Percentiles rank a stretch among this genome's conserved stretches.
phyloP scores from a whole-genome alignment of 2,888 invertebrate species.

The Ormyrus nitidulus region DNA sequence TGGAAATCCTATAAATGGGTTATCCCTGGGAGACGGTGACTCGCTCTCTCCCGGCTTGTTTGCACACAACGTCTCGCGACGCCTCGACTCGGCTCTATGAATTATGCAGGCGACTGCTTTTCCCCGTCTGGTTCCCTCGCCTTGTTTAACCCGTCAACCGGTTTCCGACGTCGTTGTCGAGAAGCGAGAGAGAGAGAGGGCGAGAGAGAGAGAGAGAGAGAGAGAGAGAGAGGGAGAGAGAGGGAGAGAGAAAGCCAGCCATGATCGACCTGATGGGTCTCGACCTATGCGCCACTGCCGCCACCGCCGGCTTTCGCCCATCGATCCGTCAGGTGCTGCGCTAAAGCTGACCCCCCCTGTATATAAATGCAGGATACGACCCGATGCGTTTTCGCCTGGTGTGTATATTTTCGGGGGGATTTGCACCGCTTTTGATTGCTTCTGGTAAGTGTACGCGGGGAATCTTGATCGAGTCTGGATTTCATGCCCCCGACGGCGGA shows the following conservation, averaged over 20 bases:
- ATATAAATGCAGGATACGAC: background rate
- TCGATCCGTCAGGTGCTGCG: conserved; percentile 34
- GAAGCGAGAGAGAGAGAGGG: conserved; percentile 8
- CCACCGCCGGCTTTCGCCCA: background rate
- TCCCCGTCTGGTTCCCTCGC: conserved; percentile 25
- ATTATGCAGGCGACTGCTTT: conserved; percentile 54
- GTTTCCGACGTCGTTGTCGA: conserved; percentile 37
- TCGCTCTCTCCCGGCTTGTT: conserved; percentile 34
- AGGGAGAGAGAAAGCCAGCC: background rate
- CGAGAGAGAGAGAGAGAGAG: too few species aligned
- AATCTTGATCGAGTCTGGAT: too few species aligned
- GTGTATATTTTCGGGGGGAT: too few species aligned
- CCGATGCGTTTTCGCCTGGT: background rate
- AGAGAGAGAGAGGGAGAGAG: too few species aligned
- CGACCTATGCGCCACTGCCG: background rate
- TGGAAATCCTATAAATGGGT: conserved; percentile 52
- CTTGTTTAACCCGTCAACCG: conserved; percentile 53
- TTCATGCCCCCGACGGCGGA: too few species aligned
- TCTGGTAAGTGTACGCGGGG: too few species aligned
- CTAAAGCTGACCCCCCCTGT: conserved; percentile 1
- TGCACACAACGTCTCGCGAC: conserved; percentile 41
- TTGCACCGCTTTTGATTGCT: too few species aligned
- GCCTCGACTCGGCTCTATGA: conserved; percentile 38
- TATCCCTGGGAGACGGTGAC: conserved; percentile 39
- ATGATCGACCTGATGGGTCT: conserved; percentile 40